phyloP scores from a whole-genome alignment of 1,140 invertebrate genomes.

The Pygmarrhopalites habei region DNA sequence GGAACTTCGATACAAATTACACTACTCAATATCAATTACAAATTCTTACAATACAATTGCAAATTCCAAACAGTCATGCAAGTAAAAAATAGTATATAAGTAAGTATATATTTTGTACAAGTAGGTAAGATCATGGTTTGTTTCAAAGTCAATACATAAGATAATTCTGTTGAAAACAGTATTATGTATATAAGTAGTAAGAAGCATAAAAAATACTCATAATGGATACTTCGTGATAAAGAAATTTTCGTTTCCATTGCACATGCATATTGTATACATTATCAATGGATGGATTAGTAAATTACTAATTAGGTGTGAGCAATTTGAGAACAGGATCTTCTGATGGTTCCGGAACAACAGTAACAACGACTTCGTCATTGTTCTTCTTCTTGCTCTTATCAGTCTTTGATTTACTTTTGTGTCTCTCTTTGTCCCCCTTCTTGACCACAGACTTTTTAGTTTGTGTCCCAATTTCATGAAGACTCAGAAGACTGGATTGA shows the following conservation, averaged over 20 bases:
- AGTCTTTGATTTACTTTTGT: conserved; percentile 13
- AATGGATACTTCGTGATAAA: background rate
- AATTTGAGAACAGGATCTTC: conserved; percentile 31
- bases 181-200: background rate
- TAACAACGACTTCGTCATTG: background rate
- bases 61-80: too few relatives aligned
- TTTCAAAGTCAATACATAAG: too few relatives aligned
- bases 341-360: background rate
- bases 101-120: too few relatives aligned
- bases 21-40: too few relatives aligned
- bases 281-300: background rate
- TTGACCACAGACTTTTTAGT: conserved; percentile 35
- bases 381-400: conserved; percentile 8
- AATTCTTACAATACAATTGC: too few relatives aligned
- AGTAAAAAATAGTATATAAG: too few relatives aligned
- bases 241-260: background rate
- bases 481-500: conserved; percentile 23
- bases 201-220: background rate
- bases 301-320: conserved; percentile 26
- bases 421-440: conserved; percentile 27
- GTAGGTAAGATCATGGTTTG: too few relatives aligned
- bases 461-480: conserved; percentile 33
- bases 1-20: too few relatives aligned
- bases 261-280: background rate
- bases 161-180: background rate